Base-by-base conservation (phyloP, 2,797 vertebrate species). In the Columba guinea region DNA sequence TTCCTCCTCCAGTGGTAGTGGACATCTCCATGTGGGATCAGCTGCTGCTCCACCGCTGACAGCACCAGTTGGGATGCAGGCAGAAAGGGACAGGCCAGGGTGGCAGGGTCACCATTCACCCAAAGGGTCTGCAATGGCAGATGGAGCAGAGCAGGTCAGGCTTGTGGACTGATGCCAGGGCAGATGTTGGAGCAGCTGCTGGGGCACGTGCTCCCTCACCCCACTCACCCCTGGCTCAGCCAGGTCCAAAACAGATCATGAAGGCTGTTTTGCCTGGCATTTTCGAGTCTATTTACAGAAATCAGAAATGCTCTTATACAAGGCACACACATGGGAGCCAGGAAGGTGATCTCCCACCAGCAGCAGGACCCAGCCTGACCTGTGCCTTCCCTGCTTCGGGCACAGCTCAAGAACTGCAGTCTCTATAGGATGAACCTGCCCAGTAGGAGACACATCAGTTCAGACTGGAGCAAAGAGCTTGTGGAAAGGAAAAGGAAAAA, bases 291-390 rank as follows among this genome's bases (percentile, higher is more conserved):
- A 0, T 22, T 62, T n/a, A 68, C 23, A 69, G 67, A 87, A 65
- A 48, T 2, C 30, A 69, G 67, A 87, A 65, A 48, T 2, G 21
- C 26, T 48, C 24, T 58, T n/a, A 7, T 35, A 49, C 21, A 52
- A 68, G 37, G 46, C 17, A 56, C 1, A 1, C 28, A 46, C 15
- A 22, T 0, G 2, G n/a, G 26, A 37, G 4, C 8, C 1, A 1
- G 52, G 39, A 78, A 49, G 20, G 49, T 0, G 0, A 17, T 26
- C 39, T 71, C 34, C 58, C 3, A 8, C 19, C 44, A 89, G 51
- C 44, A 73, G 75, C 55, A 73, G 27, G 46, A 65, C 28, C 9
- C 39, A 79, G 59, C 46, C 41, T 14, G 19, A 70, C 22, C 37
- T 24, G 19, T 8, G 17, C 8, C 23, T 77, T 27, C 51, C 17